Conservation (phyloP, 2,797 vertebrate species). For the Fringilla coelebs region DNA sequence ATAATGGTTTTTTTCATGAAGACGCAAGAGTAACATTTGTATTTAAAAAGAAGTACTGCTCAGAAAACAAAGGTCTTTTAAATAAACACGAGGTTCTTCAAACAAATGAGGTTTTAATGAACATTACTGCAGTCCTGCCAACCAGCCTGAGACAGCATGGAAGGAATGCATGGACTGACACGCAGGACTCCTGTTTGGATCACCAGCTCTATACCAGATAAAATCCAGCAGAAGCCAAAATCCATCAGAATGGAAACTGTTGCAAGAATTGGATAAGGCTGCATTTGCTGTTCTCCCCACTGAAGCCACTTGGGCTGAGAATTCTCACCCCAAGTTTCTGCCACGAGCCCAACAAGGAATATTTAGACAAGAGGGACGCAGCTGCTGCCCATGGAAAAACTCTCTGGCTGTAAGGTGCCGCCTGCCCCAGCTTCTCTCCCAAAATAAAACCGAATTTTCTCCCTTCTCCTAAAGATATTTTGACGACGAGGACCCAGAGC, state of each 20-base stretch:
- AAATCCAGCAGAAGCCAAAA: not conserved
- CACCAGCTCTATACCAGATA: not conserved
- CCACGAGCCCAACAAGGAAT: not conserved
- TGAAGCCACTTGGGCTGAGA: not conserved
- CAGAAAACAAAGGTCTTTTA: not conserved
- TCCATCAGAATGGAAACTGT: not conserved
- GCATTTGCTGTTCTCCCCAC: not conserved
- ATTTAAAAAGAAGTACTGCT: not conserved
- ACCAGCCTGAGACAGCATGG: not conserved
- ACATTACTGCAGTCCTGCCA: not conserved
- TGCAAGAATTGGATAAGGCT: not conserved
- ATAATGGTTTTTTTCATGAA: fast-evolving
- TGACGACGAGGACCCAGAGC: fast-evolving
- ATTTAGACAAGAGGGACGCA: not conserved
- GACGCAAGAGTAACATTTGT: not conserved
- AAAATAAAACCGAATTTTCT: not conserved
- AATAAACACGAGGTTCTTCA: not conserved
- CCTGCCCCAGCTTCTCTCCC: not conserved
- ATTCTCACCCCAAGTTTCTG: not conserved
- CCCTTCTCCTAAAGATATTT: not conserved
- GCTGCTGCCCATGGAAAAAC: not conserved
- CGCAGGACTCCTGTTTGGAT: not conserved
- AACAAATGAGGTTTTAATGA: not conserved
- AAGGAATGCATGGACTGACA: not conserved
- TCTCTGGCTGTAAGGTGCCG: not conserved